Percentiles rank a stretch among this genome's conserved stretches.
Conservation (phyloP, 2,113 vertebrate species). For the Micronycteris hirsuta region DNA sequence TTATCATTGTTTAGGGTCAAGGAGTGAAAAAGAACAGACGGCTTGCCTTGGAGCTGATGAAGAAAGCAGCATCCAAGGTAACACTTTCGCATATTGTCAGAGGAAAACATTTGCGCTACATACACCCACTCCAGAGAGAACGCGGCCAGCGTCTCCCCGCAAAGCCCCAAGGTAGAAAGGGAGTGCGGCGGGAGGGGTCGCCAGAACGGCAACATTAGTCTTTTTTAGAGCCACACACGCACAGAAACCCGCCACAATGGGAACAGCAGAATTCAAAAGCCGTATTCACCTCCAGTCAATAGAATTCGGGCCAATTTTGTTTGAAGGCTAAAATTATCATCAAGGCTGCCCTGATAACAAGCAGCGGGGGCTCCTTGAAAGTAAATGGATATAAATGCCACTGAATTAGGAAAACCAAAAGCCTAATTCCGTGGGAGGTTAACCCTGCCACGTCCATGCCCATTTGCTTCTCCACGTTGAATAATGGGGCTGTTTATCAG, state of each 20-base stretch:
- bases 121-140: background rate
- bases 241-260: slow-evolving; percentile 4
- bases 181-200: background rate
- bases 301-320: slow-evolving; percentile 47
- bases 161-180: background rate
- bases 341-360: slow-evolving; percentile 43
- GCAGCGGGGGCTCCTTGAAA: slow-evolving; percentile 19
- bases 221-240: background rate
- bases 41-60: slow-evolving; percentile 88
- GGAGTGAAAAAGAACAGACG: slow-evolving; percentile 90
- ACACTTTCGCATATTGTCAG: slow-evolving; percentile 17
- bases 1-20: slow-evolving; percentile 84
- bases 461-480: background rate
- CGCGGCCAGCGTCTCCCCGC: background rate
- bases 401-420: slow-evolving; percentile 26
- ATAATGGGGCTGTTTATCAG: background rate
- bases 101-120: background rate
- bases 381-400: background rate
- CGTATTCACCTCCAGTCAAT: slow-evolving; percentile 35
- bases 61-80: slow-evolving; percentile 92
- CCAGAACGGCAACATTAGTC: background rate
- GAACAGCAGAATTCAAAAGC: slow-evolving; percentile 28
- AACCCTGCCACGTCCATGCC: background rate
- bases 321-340: slow-evolving; percentile 70
- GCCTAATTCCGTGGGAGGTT: background rate